A percentile compares a stretch with the other conserved stretches of the same genome.
These are phyloP conservation scores for Apis florea DNA, from an alignment of 1,140 invertebrate species.

Conservation along the genomic window DNA sequence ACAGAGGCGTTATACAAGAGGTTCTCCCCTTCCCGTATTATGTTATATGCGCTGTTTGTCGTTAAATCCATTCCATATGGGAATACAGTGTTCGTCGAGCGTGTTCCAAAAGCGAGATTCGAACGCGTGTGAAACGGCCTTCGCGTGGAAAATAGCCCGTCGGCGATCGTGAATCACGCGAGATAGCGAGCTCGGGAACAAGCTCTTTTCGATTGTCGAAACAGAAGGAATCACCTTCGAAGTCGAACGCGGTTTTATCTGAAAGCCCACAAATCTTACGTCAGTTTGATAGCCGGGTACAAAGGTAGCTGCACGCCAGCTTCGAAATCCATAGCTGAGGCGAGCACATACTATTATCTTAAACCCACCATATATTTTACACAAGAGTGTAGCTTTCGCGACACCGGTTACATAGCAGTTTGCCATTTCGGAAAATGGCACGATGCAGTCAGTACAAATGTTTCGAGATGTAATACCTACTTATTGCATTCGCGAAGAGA, in stretches of 20 bases:
- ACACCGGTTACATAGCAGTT: not conserved
- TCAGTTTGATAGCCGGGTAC: conserved; percentile 19
- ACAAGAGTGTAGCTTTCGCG: not conserved
- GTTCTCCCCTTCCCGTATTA: not conserved
- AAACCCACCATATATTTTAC: not conserved
- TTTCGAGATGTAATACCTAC: not conserved
- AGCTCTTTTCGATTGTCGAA: conserved; percentile 7
- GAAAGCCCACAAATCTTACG: not conserved
- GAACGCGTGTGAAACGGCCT: not conserved
- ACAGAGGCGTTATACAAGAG: not conserved
- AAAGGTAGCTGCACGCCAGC: conserved; percentile 16
- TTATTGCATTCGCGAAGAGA: not conserved
- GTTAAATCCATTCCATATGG: not conserved
- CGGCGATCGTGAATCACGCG: conserved; percentile 18
- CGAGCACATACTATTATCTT: not conserved
- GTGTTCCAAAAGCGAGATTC: not conserved
- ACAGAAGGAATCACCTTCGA: conserved; percentile 14
- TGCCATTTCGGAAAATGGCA: not conserved
- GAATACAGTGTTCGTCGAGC: not conserved
- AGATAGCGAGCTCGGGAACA: not conserved
- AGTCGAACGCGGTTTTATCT: conserved; percentile 2
- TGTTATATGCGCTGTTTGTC: not conserved
- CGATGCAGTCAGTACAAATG: no score
- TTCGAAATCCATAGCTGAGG: not conserved
- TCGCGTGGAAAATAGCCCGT: conserved; percentile 17